A percentile compares a stretch with the other conserved stretches of the same genome.
phyloP scores from a whole-genome alignment of 2,113 vertebrate species.

The Steatornis caripensis region DNA sequence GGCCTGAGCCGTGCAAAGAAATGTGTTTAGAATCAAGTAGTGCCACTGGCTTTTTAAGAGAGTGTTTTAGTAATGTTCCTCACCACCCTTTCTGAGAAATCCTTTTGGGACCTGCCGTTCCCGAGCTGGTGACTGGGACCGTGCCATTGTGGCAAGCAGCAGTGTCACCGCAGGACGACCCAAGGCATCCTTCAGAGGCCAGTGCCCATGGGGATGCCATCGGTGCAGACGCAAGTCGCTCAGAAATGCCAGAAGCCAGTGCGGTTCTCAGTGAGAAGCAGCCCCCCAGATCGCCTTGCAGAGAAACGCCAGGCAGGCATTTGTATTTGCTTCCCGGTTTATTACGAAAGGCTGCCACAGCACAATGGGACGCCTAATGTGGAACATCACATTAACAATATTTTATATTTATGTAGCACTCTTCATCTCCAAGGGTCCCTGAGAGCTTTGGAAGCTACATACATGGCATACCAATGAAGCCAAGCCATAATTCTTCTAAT shows the following conservation, averaged over 20 bases:
- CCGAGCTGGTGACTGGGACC: background rate
- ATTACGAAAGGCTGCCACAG: background rate
- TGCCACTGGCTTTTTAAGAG: background rate
- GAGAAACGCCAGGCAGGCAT: background rate
- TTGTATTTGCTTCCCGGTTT: background rate
- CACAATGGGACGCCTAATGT: conserved; percentile 3
- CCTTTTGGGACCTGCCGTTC: background rate
- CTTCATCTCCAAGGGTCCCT: conserved; percentile 40
- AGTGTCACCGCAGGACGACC: background rate
- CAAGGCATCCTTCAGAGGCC: background rate
- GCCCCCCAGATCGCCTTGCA: background rate
- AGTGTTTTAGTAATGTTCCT: background rate
- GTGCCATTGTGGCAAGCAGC: accelerated
- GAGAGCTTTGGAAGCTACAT: conserved; percentile 36
- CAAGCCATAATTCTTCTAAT: conserved; percentile 46
- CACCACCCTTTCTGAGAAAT: background rate
- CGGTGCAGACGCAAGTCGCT: accelerated
- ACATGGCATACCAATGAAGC: conserved; percentile 23
- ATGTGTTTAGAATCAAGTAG: background rate
- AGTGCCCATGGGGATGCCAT: background rate
- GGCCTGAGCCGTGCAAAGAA: background rate
- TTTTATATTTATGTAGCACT: conserved; percentile 53
- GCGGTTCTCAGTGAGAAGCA: background rate
- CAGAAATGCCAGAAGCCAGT: background rate
- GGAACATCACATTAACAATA: conserved; percentile 30